A percentile compares a stretch with the other conserved stretches of the same genome.
Conservation (phyloP, 2,888 invertebrate species). For the Cloeon dipterum region DNA sequence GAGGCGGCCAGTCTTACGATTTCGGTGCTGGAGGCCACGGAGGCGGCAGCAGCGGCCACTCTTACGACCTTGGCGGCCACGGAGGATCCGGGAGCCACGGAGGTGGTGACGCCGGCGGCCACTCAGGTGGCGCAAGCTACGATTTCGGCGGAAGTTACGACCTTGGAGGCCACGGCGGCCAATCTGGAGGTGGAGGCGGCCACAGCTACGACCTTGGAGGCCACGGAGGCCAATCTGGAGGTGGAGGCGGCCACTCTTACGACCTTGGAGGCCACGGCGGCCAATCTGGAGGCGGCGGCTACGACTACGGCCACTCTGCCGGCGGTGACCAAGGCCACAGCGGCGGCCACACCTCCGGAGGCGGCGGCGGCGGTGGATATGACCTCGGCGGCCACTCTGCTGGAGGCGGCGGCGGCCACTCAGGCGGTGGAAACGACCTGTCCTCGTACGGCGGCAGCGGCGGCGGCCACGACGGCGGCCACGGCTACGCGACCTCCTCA, state of each 20-base stretch:
- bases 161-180: too few relatives aligned
- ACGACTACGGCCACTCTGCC: too few relatives aligned
- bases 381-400: slow-evolving; percentile 17
- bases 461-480: slow-evolving; percentile 8
- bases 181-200: too few relatives aligned
- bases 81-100: too few relatives aligned
- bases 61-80: too few relatives aligned
- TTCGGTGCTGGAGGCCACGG: not conserved
- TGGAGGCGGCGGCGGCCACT: slow-evolving; percentile 7
- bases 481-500: too few relatives aligned
- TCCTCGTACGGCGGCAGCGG: slow-evolving; percentile 7
- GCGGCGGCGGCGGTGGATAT: slow-evolving; percentile 16
- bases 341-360: slow-evolving; percentile 9
- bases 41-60: too few relatives aligned
- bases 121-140: too few relatives aligned
- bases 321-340: too few relatives aligned
- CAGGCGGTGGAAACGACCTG: slow-evolving; percentile 8
- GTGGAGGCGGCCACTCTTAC: slow-evolving; percentile 4
- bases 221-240: slow-evolving; percentile 9
- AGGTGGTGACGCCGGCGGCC: too few relatives aligned
- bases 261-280: slow-evolving; percentile 4
- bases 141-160: too few relatives aligned
- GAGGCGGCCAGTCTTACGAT: slow-evolving; percentile 11
- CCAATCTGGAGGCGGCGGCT: slow-evolving; percentile 8
- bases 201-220: too few relatives aligned